Conservation (phyloP, 2,113 vertebrate genomes). For the Spea bombifrons region DNA sequence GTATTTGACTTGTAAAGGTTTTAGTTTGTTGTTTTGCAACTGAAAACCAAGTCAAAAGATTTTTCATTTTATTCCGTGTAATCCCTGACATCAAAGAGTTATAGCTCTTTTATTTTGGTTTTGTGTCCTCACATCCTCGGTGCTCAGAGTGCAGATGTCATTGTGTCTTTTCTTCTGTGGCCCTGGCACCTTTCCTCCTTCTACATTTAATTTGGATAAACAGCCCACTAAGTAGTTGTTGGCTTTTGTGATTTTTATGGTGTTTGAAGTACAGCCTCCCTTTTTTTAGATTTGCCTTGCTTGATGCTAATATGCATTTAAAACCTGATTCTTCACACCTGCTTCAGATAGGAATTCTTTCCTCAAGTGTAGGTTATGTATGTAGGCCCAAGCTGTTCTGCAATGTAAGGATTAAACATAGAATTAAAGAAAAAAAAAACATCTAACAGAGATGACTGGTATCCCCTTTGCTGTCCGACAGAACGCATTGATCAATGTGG, state of each 20-base stretch:
- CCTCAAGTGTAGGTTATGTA: constrained; percentile 1
- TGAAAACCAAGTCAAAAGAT: constrained; percentile 11
- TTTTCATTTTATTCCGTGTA: constrained; percentile 9
- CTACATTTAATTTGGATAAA: constrained; percentile 23
- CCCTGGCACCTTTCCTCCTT: neutral
- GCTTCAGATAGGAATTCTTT: neutral
- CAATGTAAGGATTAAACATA: constrained; percentile 2
- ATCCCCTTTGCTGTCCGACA: no score
- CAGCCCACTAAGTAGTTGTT: constrained; percentile 8
- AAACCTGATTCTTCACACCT: constrained; percentile 3
- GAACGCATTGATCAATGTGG: no score
- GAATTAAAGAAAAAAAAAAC: neutral
- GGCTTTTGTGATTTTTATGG: constrained; percentile 1
- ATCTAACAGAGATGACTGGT: neutral
- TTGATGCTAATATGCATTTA: constrained; percentile 9
- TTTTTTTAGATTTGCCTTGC: constrained; percentile 16
- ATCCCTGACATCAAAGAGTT: constrained; percentile 28
- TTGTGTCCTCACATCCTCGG: neutral
- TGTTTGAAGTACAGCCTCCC: constrained; percentile 22
- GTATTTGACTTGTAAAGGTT: constrained; percentile 30
- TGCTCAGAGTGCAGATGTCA: constrained; percentile 24
- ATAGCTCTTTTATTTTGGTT: neutral
- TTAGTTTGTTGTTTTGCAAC: constrained; percentile 22
- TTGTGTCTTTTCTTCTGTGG: neutral
- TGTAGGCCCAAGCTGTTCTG: neutral